Evolutionary conservation across 30 jellyfish, hydroid and myxozoan species (phyloP).

Genomic region (Sanderia malayensis): DNA sequence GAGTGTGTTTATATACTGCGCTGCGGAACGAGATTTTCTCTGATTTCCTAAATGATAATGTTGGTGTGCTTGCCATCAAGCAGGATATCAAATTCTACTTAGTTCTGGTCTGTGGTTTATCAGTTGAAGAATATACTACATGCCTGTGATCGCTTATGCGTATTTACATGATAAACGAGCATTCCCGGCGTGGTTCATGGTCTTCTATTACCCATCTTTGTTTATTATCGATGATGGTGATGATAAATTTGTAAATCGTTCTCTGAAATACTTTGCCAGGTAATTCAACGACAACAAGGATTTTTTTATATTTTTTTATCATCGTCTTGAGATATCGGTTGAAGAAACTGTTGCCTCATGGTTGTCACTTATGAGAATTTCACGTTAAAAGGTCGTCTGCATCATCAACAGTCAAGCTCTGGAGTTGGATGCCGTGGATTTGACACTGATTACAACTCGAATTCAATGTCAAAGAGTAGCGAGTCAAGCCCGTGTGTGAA

Average conservation of each 20-base stretch:
- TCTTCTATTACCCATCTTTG: not conserved
- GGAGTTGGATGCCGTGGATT: conserved; percentile 55
- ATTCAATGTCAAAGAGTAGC: conserved; percentile 48
- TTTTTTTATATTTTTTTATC: too few relatives aligned
- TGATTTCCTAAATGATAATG: conserved; percentile 26
- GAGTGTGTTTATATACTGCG: too few relatives aligned
- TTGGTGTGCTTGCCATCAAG: conserved; percentile 48
- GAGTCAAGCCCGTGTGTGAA: conserved; percentile 20
- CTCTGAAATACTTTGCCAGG: not conserved
- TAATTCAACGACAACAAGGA: too few relatives aligned
- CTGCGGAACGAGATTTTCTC: conserved; percentile 2
- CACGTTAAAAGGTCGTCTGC: conserved; percentile 44
- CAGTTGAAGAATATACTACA: conserved; percentile 57
- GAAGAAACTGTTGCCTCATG: conserved; percentile 48
- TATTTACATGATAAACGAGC: conserved; percentile 12
- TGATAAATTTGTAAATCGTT: not conserved
- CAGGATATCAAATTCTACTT: conserved; percentile 50
- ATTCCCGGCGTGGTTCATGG: not conserved
- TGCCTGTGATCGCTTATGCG: conserved; percentile 15
- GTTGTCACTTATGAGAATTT: conserved; percentile 33
- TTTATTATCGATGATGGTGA: not conserved
- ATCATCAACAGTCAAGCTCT: conserved; percentile 34
- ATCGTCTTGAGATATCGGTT: too few relatives aligned
- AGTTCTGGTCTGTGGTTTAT: conserved; percentile 65
- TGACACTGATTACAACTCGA: conserved; percentile 37